Evolutionary conservation across 2,888 invertebrate genomes (phyloP).

Genomic region (Hydropsyche betteni): DNA sequence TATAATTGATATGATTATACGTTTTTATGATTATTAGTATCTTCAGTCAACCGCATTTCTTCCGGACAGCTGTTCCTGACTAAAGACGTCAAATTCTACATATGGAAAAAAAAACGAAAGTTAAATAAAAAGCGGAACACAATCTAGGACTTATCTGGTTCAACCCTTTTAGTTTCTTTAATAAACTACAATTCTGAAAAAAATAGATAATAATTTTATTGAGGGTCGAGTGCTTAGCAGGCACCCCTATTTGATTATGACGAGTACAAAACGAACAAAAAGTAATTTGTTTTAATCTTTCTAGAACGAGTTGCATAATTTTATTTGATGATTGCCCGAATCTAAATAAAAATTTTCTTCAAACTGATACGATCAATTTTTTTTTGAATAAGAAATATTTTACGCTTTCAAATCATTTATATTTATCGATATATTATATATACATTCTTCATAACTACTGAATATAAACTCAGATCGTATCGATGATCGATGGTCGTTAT

Average conservation of each 20-base stretch:
- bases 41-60: slow-evolving; percentile 19
- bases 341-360: neutral
- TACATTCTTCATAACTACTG: too few relatives aligned
- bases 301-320: slow-evolving; percentile 12
- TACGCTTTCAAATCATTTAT: too few relatives aligned
- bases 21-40: slow-evolving; percentile 31
- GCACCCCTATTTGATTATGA: slow-evolving; percentile 31
- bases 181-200: slow-evolving; percentile 37
- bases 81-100: slow-evolving; percentile 3
- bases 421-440: too few relatives aligned
- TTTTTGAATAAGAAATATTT: too few relatives aligned
- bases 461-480: too few relatives aligned
- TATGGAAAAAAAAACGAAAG: slow-evolving; percentile 13
- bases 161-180: slow-evolving; percentile 49
- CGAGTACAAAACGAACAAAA: slow-evolving; percentile 16
- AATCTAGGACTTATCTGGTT: slow-evolving; percentile 42
- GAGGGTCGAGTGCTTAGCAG: slow-evolving; percentile 28
- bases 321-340: neutral
- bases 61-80: slow-evolving; percentile 24
- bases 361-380: too few relatives aligned
- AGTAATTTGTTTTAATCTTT: slow-evolving; percentile 18
- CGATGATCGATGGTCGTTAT: too few relatives aligned
- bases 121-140: slow-evolving; percentile 16
- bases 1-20: slow-evolving; percentile 37
- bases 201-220: slow-evolving; percentile 44